Percentiles rank a stretch among this genome's conserved stretches.
phyloP scores from a whole-genome alignment of 1,140 invertebrate species.

The Reticulitermes speratus region DNA sequence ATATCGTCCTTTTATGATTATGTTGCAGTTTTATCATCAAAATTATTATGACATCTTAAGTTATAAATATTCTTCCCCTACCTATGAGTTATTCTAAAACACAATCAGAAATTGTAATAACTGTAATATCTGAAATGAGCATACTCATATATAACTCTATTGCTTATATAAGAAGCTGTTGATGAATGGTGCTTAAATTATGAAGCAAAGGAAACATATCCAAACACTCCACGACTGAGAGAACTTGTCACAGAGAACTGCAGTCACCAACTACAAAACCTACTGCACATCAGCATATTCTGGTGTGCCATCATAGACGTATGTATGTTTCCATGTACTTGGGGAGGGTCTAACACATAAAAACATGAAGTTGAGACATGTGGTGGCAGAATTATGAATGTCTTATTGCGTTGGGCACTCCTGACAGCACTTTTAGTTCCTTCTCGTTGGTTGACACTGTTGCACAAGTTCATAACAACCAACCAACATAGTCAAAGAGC shows the following conservation, averaged over 20 bases:
- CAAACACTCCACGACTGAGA: neutral
- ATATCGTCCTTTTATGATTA: neutral
- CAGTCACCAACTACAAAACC: neutral
- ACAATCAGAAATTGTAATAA: neutral
- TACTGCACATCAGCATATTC: neutral
- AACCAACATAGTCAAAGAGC: constrained; percentile 21
- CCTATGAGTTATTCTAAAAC: neutral
- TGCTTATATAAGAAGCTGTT: neutral
- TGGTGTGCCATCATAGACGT: too few relatives aligned
- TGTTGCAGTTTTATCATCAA: neutral
- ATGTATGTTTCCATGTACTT: too few relatives aligned
- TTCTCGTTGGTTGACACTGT: constrained; percentile 11
- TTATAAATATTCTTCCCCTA: neutral
- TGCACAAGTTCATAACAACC: neutral
- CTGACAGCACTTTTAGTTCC: neutral
- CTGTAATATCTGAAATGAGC: neutral
- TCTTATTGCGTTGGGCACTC: constrained; percentile 9
- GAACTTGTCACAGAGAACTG: neutral
- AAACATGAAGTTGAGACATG: neutral
- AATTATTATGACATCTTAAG: neutral
- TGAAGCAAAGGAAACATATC: neutral
- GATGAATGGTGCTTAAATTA: neutral
- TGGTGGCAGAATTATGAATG: neutral
- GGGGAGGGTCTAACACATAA: neutral
- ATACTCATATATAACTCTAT: too few relatives aligned